phyloP scores from a whole-genome alignment of 2,113 vertebrate species.

The Tachysurus fulvidraco region DNA sequence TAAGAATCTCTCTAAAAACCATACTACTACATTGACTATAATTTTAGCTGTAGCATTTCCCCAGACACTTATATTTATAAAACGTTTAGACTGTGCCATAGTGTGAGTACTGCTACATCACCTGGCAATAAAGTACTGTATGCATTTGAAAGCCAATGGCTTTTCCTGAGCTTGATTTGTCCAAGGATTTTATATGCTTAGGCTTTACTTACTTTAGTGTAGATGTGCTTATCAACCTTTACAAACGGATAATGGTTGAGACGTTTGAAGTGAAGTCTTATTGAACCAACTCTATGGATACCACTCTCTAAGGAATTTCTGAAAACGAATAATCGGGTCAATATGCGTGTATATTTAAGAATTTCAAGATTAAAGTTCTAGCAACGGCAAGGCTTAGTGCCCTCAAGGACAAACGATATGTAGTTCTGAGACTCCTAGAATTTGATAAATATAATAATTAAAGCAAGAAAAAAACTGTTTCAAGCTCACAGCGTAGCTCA shows the following conservation, averaged over 20 bases:
- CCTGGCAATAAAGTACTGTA: background rate
- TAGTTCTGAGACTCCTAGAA: constrained; percentile 5
- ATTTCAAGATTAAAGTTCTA: background rate
- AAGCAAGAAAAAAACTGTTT: background rate
- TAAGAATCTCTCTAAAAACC: background rate
- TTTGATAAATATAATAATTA: background rate
- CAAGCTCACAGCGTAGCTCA: background rate
- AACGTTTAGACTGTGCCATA: background rate
- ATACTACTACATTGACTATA: background rate
- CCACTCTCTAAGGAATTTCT: background rate
- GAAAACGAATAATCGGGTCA: background rate
- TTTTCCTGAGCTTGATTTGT: constrained; percentile 1
- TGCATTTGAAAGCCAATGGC: background rate
- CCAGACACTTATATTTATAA: no score
- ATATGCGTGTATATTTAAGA: background rate
- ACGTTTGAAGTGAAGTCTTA: background rate
- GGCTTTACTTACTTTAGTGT: background rate
- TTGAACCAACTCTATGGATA: background rate
- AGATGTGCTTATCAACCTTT: background rate
- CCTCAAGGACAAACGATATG: background rate
- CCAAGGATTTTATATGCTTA: constrained; percentile 3
- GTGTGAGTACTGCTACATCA: background rate
- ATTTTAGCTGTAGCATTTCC: background rate
- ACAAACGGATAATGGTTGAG: background rate
- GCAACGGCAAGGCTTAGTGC: background rate